Evolutionary conservation across 2,797 vertebrate genomes (phyloP), one percentile per base, ranked within the genome.

Genomic region (Epinephelus malabaricus): DNA sequence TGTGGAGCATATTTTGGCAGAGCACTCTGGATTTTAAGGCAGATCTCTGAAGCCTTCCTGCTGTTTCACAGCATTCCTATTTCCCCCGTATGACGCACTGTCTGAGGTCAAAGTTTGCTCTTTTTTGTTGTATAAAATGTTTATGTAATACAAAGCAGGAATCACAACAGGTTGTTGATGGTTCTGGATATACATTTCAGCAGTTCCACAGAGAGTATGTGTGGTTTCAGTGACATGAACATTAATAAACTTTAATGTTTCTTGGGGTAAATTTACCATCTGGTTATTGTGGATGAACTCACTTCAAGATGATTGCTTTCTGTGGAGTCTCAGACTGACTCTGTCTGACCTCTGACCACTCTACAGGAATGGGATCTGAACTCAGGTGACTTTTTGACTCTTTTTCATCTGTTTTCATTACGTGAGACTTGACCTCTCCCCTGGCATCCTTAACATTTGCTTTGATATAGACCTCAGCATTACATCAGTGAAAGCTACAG

Each of bases 401-500:
- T 21, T 64, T 88, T 83, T 87, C 63, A 86, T 83, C 34, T 19
- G 17, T 73, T 84, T 77, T 88, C 30, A 51, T 85, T 60, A 51
- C 1, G 7, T 19, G 15, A 61, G 65, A 54, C 65, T n/a, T 70
- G 56, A 83, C 69, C 69, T 79, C 67, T 82, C 13, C 47, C 40
- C 64, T 64, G 55, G 45, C 55, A 66, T 51, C 23, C 25, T 50
- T 27, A 65, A 76, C 73, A 8, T 74, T 79, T 38, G 46, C 56
- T 83, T 82, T 88, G 69, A 79, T 82, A 82, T 78, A 63, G 47
- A 11, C 43, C 17, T 63, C 58, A 51, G 60, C 18, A 21, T 68
- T 56, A 34, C 71, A 70, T 75, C 68, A 76, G 14, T 43, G n/a
- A 55, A 4, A 38, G 21, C 50, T 67, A 2, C 40, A 63, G 30